Evolutionary conservation across 2,113 vertebrate genomes (phyloP).

Genomic region (Notothenia rossii): DNA sequence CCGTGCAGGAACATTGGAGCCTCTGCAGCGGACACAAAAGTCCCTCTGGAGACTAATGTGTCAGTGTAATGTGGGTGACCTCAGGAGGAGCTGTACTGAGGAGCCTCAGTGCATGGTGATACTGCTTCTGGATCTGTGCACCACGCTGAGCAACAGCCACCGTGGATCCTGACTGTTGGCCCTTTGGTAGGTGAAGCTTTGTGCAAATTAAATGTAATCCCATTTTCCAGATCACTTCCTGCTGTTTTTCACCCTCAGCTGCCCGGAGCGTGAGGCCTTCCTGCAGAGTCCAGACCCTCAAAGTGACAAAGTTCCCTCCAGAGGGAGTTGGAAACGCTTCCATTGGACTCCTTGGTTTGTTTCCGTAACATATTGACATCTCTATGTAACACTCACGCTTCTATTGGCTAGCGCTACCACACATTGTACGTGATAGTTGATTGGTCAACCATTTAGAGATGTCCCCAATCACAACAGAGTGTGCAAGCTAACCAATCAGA

Average conservation of each 20-base stretch:
- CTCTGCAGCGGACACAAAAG: constrained; percentile 44
- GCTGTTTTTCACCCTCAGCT: constrained; percentile 20
- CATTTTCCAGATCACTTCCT: constrained; percentile 63
- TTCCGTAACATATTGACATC: no score
- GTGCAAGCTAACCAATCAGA: no score
- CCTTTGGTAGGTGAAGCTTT: constrained; percentile 33
- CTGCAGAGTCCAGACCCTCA: background rate
- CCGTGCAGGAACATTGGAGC: constrained; percentile 13
- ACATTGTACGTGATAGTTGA: no score
- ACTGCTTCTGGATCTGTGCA: background rate
- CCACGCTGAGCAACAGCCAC: background rate
- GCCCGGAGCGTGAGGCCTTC: constrained; percentile 34
- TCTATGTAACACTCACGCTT: no score
- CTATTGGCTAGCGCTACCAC: no score
- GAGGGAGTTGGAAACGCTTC: no score
- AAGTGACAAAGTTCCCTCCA: no score
- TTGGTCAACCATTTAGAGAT: no score
- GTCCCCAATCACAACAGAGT: no score
- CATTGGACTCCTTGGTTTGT: no score
- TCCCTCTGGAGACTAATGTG: constrained; percentile 33
- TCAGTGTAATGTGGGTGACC: constrained; percentile 30
- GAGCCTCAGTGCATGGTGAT: background rate
- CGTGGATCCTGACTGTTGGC: constrained; percentile 10
- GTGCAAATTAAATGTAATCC: constrained; percentile 52
- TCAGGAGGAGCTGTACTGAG: background rate